Base-by-base conservation (phyloP, 2,888 invertebrate species). In the Eremobia ochroleuca region DNA sequence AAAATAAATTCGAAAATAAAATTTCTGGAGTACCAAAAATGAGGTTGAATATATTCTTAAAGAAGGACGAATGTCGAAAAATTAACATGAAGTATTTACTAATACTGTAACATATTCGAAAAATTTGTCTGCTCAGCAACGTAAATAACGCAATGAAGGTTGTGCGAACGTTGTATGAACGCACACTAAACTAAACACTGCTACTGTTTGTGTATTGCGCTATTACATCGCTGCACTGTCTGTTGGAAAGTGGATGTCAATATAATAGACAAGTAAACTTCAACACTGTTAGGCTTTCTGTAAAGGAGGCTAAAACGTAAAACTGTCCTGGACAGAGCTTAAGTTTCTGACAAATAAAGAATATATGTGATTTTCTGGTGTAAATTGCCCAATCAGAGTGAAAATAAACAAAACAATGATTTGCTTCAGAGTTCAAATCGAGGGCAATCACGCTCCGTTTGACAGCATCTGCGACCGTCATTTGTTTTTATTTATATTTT, bases 401-500 rank as follows among this genome's bases (percentile, higher is more conserved):
- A 49, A 62, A 69, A 65, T 52, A 77, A 66, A n/a, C 11, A n/a
- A 52, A 59, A 55, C 31, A 62, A 31, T 40, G 18, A 55, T 9
- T 46, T 40, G n/a, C 28, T 76, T 67, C 49, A 49, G 18, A 34
- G 62, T 64, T 64, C 37, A 82, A 69, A 82, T 52, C 65, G 21
- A 34, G 82, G 64, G 52, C 43, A 79, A 82, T 68, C 25, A 34
- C 37, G 18, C 4, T 25, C 52, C 81, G 13, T 58, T 64, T 40
- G 21, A 25, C 40, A 31, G 40, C 76, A 58, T 21, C 28, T 66
- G 58, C 3, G 79, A 64, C 55, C 52, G 58, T 34, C 40, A 43
- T 82, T 79, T 49, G 55, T 64, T 81, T 73, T 62, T 66, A 28
- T 34, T 34, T 11, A 13, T n/a, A 25, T 34, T 34, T 46, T 18